Evolutionary conservation across 1,140 invertebrate species (phyloP).

Genomic region (Drosophila mojavensis): DNA sequence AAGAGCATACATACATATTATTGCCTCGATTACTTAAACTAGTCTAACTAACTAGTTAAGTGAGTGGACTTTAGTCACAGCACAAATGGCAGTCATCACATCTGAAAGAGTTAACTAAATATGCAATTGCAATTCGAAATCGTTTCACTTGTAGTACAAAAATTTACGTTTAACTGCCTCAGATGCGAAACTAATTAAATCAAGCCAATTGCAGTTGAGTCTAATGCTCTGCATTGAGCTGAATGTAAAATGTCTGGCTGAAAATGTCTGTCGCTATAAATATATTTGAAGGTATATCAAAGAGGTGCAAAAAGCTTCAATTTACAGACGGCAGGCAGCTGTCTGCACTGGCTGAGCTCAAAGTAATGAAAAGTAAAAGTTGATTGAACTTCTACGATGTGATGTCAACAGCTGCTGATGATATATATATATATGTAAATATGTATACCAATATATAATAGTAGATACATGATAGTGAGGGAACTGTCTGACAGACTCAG

Average conservation of each 20-base stretch:
- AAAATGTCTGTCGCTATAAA: background rate
- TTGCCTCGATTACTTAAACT: too few species aligned
- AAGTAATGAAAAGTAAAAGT: slow-evolving; percentile 18
- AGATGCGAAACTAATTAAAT: slow-evolving; percentile 35
- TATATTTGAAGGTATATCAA: background rate
- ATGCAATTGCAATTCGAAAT: background rate
- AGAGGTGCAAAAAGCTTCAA: slow-evolving; percentile 1
- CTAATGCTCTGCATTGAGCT: background rate
- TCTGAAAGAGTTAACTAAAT: slow-evolving; percentile 14
- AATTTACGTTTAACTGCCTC: background rate
- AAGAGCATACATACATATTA: too few species aligned
- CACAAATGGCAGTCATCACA: too few species aligned
- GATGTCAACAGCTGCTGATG: slow-evolving; percentile 5
- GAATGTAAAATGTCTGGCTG: background rate
- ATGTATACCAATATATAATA: background rate
- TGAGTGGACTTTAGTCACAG: too few species aligned
- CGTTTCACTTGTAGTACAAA: background rate
- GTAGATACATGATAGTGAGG: background rate
- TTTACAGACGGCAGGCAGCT: slow-evolving; percentile 3
- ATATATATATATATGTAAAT: background rate
- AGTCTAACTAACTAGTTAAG: too few species aligned
- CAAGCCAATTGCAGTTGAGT: slow-evolving; percentile 3
- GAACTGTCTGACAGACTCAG: background rate
- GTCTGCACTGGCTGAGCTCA: background rate
- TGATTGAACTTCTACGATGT: slow-evolving; percentile 10